Evolutionary conservation across 2,113 vertebrate genomes (phyloP).

Genomic region (Enhydra lutris): DNA sequence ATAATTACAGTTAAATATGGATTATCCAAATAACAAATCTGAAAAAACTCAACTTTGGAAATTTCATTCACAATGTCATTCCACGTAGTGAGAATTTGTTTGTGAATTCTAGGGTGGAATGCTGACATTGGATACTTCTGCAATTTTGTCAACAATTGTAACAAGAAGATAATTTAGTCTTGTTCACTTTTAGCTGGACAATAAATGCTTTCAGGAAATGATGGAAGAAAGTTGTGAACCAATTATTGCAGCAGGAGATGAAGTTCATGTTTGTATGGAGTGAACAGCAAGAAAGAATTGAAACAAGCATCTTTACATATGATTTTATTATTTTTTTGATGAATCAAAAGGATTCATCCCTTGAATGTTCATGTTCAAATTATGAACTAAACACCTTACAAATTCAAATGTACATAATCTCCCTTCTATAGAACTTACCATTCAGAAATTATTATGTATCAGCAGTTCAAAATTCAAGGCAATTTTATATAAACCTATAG

Average conservation of each 20-base stretch:
- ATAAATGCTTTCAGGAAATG: conserved; percentile 12
- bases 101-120: neutral
- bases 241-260: neutral
- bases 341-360: neutral
- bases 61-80: neutral
- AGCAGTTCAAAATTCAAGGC: conserved; percentile 4
- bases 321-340: neutral
- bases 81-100: neutral
- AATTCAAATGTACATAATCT: neutral
- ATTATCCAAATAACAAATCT: neutral
- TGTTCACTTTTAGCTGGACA: neutral
- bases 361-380: neutral
- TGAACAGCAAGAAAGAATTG: neutral
- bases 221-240: neutral
- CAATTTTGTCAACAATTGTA: neutral
- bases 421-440: neutral
- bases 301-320: neutral
- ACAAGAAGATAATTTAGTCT: neutral
- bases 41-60: neutral
- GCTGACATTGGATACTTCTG: neutral
- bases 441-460: conserved; percentile 18
- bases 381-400: neutral
- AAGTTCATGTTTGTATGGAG: neutral
- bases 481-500: neutral
- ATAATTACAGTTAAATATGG: neutral